A percentile compares a stretch with the other conserved stretches of the same genome.
Conservation (phyloP, 1,140 invertebrate species). For the Ptiloglossa arizonensis region DNA sequence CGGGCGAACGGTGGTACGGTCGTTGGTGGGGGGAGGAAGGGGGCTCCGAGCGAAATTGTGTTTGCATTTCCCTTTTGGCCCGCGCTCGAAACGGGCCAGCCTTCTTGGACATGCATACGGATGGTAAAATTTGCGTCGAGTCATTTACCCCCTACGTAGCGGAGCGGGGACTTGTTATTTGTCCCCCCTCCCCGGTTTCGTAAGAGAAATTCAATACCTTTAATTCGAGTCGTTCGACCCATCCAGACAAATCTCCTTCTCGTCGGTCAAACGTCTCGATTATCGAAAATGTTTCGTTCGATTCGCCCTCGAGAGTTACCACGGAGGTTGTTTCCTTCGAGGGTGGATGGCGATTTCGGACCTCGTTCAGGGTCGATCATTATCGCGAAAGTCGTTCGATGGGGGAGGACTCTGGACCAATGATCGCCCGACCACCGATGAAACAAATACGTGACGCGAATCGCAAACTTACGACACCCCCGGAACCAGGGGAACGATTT, state of each 20-base stretch:
- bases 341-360: too few species aligned
- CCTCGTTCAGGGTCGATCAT: too few species aligned
- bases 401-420: too few species aligned
- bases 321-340: not conserved
- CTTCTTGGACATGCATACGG: conserved; percentile 35
- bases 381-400: too few species aligned
- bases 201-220: conserved; percentile 7
- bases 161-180: conserved; percentile 15
- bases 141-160: not conserved
- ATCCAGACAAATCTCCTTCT: too few species aligned
- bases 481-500: too few species aligned
- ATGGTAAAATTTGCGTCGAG: conserved; percentile 17
- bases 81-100: conserved; percentile 19
- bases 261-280: too few species aligned
- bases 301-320: not conserved
- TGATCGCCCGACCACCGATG: too few species aligned
- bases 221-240: not conserved
- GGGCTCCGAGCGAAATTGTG: conserved; percentile 35
- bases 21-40: not conserved
- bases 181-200: not conserved
- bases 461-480: too few species aligned
- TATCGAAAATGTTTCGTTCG: conserved; percentile 5
- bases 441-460: too few species aligned
- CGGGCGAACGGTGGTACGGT: too few species aligned
- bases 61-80: conserved; percentile 55